Evolutionary conservation across 1,140 invertebrate species (phyloP), one percentile per base, ranked within the genome.

Genomic region (Contarinia nasturtii): DNA sequence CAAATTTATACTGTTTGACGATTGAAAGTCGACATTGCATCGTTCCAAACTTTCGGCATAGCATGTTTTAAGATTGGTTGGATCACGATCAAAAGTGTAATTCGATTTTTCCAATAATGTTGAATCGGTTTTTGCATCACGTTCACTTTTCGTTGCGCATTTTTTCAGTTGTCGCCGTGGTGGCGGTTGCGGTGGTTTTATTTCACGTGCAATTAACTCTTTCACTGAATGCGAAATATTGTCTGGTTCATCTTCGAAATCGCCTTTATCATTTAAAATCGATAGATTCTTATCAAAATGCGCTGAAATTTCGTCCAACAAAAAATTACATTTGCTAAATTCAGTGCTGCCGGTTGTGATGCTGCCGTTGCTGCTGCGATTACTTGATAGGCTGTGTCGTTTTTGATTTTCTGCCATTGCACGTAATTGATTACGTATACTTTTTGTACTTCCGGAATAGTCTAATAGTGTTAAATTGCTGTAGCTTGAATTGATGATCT

Each of bases 261-360:
- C 22, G 8, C 33, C 21, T 11, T 54, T 54, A 48, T 63, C 61
- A 44, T 57, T 63, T 2, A 74, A 48, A 48, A 73, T 72, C 1
- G 70, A 73, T 3, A 70, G 57, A 47, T 70, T 68, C 4, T 64
- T 64, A 45, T 72, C 69, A 50, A 70, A 73, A 53, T 72, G 58
- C n/a, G 56, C 54, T 40, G 61, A 63, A 2, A 63, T 52, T 21
- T 64, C 61, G 46, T 64, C 61, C 14, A 64, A 46, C 48, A 64
- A 45, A 47, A 60, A 64, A 50, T 63, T 63, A 2, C 56, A 57
- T 36, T 54, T 60, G 47, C 44, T 47, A 1, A 40, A 33, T 40
- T 44, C 45, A 44, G 8, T 14, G 22, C 43, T 38, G 27, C 27
- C 27, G 3, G 27, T n/a, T n/a, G n/a, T n/a, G n/a, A n/a, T 27